Evolutionary conservation across 2,113 vertebrate genomes (phyloP), one percentile per base, ranked within the genome.

Genomic region (Ceyx margarethae): DNA sequence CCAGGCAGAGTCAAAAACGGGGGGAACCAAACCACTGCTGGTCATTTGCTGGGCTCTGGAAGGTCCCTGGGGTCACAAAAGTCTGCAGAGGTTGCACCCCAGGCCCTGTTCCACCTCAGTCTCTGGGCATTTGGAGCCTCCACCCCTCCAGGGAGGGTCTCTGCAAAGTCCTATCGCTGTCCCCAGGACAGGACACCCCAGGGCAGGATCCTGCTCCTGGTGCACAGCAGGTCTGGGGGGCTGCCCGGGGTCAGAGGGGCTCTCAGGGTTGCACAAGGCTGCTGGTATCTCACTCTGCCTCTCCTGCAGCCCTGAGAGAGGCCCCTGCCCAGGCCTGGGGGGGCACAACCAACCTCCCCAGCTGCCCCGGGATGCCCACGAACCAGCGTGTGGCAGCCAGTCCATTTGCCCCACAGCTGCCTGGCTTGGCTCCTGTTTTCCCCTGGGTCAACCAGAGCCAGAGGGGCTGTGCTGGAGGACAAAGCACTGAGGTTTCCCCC

Each of bases 181-280:
- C 13, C 72, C 87, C 14, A 4, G 8, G n/a, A 60, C n/a, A 48
- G 19, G 69, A 33, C 73, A 33, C 73, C 81, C 85, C 85, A 28
- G 5, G 28, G 29, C 75, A 29, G 12, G 1, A 15, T 17, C 35
- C 56, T 4, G 5, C 51, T 29, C 46, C 2, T 4, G 45, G 51
- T 2, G 37, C 37, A 37, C 77, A 31, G 81, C 69, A 19, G 1
- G n/a, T 8, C 58, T 45, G 80, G 65, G 31, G 40, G 56, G 53
- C 25, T 46, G 5, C 56, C 18, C 42, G 53, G 78, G 69, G 69
- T 11, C 6, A 20, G 90, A 37, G 71, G 51, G 50, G 56, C 37
- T 72, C 22, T 11, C 23, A 2, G 68, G 26, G 42, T 60, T 42
- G 79, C 82, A 94, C 96, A 94, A 94, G 87, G 95, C 87, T 45